Evolutionary conservation across 2,113 vertebrate species (phyloP).

Genomic region (Nettapus auritus): DNA sequence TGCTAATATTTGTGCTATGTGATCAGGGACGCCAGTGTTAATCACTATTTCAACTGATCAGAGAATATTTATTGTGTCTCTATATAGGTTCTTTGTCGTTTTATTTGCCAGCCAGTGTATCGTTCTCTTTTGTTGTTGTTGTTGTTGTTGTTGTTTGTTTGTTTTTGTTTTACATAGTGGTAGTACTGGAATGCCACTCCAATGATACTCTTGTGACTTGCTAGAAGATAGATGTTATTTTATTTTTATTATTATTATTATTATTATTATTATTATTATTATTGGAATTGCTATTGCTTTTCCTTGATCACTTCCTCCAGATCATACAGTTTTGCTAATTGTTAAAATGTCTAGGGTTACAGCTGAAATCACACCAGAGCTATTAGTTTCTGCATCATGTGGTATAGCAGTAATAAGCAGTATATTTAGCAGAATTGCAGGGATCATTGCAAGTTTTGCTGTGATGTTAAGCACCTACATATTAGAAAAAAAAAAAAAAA

Average conservation of each 20-base stretch:
- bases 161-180: neutral
- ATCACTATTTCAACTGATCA: neutral
- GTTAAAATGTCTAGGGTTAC: neutral
- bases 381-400: neutral
- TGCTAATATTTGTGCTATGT: neutral
- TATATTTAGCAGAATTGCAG: neutral
- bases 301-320: neutral
- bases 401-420: neutral
- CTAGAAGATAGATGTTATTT: neutral
- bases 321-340: neutral
- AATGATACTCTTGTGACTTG: neutral
- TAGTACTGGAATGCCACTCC: neutral
- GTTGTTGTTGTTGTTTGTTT: too few species aligned
- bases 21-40: neutral
- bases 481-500: neutral
- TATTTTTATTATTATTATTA: too few species aligned
- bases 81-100: neutral
- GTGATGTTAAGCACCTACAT: neutral
- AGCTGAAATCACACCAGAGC: neutral
- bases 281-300: neutral
- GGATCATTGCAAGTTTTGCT: neutral
- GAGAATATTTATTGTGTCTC: neutral
- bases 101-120: neutral
- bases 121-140: neutral
- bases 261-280: too few species aligned